Conservation (phyloP, 2,113 vertebrate species). For the Pelvicachromis taeniatus region DNA sequence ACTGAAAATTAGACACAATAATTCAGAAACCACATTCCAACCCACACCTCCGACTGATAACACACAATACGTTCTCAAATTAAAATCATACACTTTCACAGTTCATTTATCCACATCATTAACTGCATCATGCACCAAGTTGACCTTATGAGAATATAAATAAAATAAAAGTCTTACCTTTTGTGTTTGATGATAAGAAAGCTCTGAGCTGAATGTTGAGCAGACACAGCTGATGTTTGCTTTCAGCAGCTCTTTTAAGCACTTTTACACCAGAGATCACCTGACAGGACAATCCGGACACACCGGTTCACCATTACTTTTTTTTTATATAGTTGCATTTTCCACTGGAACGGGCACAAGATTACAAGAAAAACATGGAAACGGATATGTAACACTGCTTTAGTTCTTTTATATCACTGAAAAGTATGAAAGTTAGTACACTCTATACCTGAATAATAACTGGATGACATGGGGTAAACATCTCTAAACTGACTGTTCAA, state of each 20-base stretch:
- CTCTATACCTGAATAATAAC: background rate
- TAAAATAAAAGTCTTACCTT: background rate
- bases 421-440: background rate
- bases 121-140: background rate
- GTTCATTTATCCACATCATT: fast-evolving
- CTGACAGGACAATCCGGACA: background rate
- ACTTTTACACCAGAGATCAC: background rate
- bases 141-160: background rate
- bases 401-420: background rate
- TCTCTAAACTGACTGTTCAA: background rate
- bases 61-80: background rate
- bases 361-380: background rate
- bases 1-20: background rate
- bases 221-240: background rate
- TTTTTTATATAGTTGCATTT: fast-evolving
- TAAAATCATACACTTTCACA: background rate
- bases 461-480: background rate
- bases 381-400: background rate
- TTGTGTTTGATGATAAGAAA: background rate
- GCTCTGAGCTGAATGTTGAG: background rate
- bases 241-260: background rate
- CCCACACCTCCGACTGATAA: background rate
- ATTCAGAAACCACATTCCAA: background rate
- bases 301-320: background rate
- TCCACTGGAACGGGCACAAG: fast-evolving